Evolutionary conservation across 2,888 invertebrate species (phyloP).

Genomic region (Aproaerema taeniolella): DNA sequence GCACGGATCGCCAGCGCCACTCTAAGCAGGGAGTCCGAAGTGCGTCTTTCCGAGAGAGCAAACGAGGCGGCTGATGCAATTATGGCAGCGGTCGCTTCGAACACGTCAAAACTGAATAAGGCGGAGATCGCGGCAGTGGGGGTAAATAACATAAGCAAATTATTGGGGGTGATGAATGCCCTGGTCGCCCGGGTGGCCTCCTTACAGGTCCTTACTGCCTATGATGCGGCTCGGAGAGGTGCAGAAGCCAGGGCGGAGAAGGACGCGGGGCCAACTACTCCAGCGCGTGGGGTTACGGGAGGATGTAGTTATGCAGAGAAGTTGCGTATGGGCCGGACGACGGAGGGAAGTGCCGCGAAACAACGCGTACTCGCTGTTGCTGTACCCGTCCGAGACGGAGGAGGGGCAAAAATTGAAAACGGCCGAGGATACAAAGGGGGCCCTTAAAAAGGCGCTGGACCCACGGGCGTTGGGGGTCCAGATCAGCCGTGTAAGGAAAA

Average conservation of each 20-base stretch:
- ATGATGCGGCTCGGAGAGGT: too few species aligned
- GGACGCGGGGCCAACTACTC: too few species aligned
- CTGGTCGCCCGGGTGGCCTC: too few species aligned
- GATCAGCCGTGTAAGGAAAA: not conserved
- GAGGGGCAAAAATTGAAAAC: not conserved
- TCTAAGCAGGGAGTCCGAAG: not conserved
- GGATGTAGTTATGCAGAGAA: not conserved
- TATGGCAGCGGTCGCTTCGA: not conserved
- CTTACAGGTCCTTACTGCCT: too few species aligned
- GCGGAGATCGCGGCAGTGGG: not conserved
- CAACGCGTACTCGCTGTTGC: not conserved
- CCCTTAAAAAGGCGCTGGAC: not conserved
- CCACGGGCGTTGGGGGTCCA: not conserved
- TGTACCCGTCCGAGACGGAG: not conserved
- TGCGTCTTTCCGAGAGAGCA: not conserved
- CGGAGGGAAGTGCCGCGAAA: not conserved
- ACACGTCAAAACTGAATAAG: conserved; percentile 1
- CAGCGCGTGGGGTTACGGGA: too few species aligned
- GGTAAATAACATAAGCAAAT: not conserved
- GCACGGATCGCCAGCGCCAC: not conserved
- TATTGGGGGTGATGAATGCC: too few species aligned
- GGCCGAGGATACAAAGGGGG: not conserved
- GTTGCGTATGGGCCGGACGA: not conserved
- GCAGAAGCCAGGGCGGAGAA: too few species aligned
- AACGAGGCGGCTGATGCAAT: not conserved